Evolutionary conservation across 2,113 vertebrate species (phyloP), one percentile per base, ranked within the genome.

Genomic region (Todiramphus saurophagus): DNA sequence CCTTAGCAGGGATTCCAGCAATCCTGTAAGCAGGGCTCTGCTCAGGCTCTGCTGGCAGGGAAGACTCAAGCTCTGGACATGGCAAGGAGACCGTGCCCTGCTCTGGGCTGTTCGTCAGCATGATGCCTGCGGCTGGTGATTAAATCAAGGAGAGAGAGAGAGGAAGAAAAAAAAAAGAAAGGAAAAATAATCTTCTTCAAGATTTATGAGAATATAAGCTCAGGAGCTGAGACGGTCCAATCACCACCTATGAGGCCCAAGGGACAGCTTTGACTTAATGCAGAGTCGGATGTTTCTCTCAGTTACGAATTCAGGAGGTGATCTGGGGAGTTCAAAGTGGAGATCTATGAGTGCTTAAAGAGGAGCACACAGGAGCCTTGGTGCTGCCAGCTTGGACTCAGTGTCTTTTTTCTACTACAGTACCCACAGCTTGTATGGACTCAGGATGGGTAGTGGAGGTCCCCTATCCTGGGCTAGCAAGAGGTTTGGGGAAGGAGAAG

Each of bases 151-250:
- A 51, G 39, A 6, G 10, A 62, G 35, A 21, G 27, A 5, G 50
- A 1, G 5, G 10, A 17, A 66, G 30, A 33, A 48, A 43, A 10
- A 9, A 27, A 30, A 24, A n/a, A 13, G 10, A 1, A 37, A 21
- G 6, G 23, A 80, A 88, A 86, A 94, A 89, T 93, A 41, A 87
- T 81, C 91, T 93, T 90, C 77, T 24, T 69, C 35, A 55, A 76
- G 94, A 93, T 95, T 96, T 73, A 95, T 94, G 83, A 37, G 90
- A 69, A 58, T 82, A 93, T 92, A 92, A 97, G 90, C 24, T 46
- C 3, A 0, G 66, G 69, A 92, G 73, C 86, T 70, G 89, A 92
- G 86, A 70, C 72, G n/a, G 85, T 96, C 64, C 93, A 64, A 87
- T 91, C 93, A 84, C n/a, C 86, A 69, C 28, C 70, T 67, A 93